Base-by-base conservation (phyloP, 2,113 vertebrate species). In the Peucedramus taeniatus region DNA sequence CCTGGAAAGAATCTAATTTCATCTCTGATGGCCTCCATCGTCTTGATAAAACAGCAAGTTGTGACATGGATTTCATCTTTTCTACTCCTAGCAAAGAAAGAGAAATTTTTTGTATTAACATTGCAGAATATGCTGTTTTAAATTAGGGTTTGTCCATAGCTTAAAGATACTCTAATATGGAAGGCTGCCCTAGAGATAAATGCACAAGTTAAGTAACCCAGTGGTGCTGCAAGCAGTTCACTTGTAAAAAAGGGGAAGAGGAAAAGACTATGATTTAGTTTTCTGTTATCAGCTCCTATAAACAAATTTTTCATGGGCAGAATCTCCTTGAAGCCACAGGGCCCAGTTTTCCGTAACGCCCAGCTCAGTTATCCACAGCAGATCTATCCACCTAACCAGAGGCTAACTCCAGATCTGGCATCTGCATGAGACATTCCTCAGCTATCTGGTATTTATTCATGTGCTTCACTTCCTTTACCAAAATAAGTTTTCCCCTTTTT, bases 41-140 rank as follows among this genome's bases (percentile, higher is more conserved):
- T 51, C 98, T 98, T 0, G 99, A 98, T 81, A 99, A 93, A 94
- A 99, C 98, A 19, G 99, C 99, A 93, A 99, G 97, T 91, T 99
- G 99, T 10, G 99, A 99, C 99, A 99, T 99, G 66, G 99, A 99
- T 94, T 99, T 99, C 99, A 99, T 99, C 96, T 99, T 99, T 97
- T 99, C 99, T 30, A 98, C 96, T 70, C 99, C 99, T 99, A 96
- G 37, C 44, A 84, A 78, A 89, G 31, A 51, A 77, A 91, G 54
- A 61, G 19, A 33, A 72, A 51, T 44, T 40, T 76, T 40, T 66
- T 31, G 7, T 13, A 21, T 37, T 45, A 92, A 61, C 26, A 79
- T 44, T 90, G 72, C 40, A 66, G 83, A 93, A 91, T 14, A 78
- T 12, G 13, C 39, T 12, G 18, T 37, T 93, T 89, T 74, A 88